These are phyloP conservation scores for Argyresthia albistria DNA, from an alignment of 2,888 invertebrate genomes.

Conservation along the genomic window DNA sequence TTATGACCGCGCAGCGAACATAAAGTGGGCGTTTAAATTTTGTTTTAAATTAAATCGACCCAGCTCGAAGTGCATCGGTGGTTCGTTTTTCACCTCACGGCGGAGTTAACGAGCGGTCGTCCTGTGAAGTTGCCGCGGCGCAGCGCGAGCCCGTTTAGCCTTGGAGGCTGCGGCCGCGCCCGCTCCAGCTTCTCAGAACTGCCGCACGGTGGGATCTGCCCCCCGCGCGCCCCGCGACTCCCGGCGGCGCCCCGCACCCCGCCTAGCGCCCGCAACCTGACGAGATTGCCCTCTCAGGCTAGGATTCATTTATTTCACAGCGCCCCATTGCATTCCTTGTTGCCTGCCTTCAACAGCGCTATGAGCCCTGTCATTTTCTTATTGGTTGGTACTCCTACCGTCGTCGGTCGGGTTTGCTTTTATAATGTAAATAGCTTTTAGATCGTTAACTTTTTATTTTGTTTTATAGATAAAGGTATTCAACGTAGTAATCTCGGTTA, in stretches of 20 bases:
- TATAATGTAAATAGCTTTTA: no score
- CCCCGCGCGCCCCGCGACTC: conserved; percentile 16
- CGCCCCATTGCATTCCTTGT: background rate
- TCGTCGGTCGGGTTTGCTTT: no score
- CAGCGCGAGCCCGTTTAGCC: conserved; percentile 31
- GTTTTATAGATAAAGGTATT: no score
- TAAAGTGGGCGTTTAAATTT: conserved; percentile 18
- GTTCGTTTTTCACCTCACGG: conserved; percentile 49
- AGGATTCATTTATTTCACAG: conserved; percentile 3
- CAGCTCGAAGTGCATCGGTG: conserved; percentile 30
- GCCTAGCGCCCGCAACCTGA: background rate
- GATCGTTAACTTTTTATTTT: no score
- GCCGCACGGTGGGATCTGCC: conserved; percentile 17
- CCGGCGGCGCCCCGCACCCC: conserved; percentile 26
- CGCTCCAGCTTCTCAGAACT: conserved; percentile 54
- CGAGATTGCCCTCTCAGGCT: conserved; percentile 2
- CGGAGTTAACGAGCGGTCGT: conserved; percentile 52
- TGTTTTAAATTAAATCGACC: conserved; percentile 42
- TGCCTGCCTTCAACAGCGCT: background rate
- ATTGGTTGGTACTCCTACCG: background rate
- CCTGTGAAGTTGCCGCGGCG: conserved; percentile 57
- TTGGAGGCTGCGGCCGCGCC: conserved; percentile 34
- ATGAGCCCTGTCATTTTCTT: background rate
- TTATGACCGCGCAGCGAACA: conserved; percentile 6
- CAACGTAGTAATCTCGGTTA: no score